Percentiles rank a stretch among this genome's conserved stretches.
phyloP scores from a whole-genome alignment of 1,140 invertebrate genomes.

The Drosophila fuyamai region DNA sequence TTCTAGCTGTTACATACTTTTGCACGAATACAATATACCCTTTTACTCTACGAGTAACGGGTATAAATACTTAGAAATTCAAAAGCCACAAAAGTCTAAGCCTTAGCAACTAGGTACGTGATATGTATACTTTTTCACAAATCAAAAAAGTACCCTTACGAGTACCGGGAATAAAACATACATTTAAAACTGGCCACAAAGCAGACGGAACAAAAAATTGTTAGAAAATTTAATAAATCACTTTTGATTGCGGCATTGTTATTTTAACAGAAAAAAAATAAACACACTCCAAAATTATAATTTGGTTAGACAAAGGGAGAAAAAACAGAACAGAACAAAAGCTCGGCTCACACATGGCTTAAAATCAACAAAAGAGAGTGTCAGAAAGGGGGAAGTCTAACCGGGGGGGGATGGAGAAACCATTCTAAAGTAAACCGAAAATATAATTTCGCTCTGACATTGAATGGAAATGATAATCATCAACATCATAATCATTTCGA shows the following conservation, averaged over 20 bases:
- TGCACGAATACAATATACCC: too few relatives aligned
- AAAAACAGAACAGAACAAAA: constrained; percentile 58
- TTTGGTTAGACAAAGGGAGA: constrained; percentile 54
- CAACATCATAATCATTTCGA: constrained; percentile 54
- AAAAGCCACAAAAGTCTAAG: too few relatives aligned
- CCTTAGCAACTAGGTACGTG: background rate
- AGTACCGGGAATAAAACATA: background rate
- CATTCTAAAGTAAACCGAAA: constrained; percentile 64
- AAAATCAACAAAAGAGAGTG: constrained; percentile 49
- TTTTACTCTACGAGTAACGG: too few relatives aligned
- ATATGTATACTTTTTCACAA: background rate
- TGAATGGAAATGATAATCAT: constrained; percentile 53
- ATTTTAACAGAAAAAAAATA: constrained; percentile 68
- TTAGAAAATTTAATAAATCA: constrained; percentile 75
- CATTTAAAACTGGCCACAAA: constrained; percentile 13
- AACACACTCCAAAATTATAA: constrained; percentile 45
- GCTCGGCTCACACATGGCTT: constrained; percentile 62
- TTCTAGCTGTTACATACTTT: too few relatives aligned
- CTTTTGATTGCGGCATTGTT: constrained; percentile 76
- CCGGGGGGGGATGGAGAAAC: background rate
- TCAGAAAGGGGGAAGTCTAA: background rate
- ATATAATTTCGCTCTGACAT: constrained; percentile 54
- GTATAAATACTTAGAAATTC: background rate
- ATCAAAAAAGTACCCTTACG: background rate
- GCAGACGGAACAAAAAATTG: constrained; percentile 42